These are phyloP conservation scores for Sinocyclocheilus anophthalmus DNA, from an alignment of 2,113 vertebrate species.

Conservation along the genomic window DNA sequence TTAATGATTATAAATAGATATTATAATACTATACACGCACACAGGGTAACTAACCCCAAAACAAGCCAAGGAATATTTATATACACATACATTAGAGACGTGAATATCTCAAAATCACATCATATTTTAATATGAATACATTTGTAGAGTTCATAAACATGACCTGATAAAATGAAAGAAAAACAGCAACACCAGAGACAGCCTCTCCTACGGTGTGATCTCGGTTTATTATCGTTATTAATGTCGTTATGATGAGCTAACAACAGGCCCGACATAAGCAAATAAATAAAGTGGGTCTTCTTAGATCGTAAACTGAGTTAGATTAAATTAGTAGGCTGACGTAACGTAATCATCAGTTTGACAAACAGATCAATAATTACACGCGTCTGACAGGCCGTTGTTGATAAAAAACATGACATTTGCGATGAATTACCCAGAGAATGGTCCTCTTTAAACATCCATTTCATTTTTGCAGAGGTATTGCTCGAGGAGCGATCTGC, in stretches of 20 bases:
- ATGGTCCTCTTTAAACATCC: slow-evolving; percentile 99
- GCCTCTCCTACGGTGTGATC: no score
- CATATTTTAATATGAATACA: no score
- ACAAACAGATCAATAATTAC: no score
- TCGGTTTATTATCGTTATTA: background rate
- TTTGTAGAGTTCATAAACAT: background rate
- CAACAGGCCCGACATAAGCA: no score
- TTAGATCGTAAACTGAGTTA: background rate
- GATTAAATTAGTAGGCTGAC: no score
- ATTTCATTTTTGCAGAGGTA: slow-evolving; percentile 87
- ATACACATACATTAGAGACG: background rate
- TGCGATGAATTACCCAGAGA: slow-evolving; percentile 85
- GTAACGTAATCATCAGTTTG: no score
- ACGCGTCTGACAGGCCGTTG: background rate
- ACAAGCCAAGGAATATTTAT: no score
- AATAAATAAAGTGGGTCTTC: background rate
- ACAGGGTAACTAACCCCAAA: no score
- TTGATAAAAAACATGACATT: slow-evolving; percentile 27
- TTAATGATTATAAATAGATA: background rate
- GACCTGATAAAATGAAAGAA: background rate
- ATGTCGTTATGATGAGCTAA: background rate
- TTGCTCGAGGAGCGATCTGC: slow-evolving; percentile 60
- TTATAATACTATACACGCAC: no score
- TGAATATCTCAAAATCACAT: background rate
- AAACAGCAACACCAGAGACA: background rate